These are phyloP conservation scores for Alloscopus bannaensis DNA, from an alignment of 2,888 invertebrate genomes.

Conservation along the genomic window DNA sequence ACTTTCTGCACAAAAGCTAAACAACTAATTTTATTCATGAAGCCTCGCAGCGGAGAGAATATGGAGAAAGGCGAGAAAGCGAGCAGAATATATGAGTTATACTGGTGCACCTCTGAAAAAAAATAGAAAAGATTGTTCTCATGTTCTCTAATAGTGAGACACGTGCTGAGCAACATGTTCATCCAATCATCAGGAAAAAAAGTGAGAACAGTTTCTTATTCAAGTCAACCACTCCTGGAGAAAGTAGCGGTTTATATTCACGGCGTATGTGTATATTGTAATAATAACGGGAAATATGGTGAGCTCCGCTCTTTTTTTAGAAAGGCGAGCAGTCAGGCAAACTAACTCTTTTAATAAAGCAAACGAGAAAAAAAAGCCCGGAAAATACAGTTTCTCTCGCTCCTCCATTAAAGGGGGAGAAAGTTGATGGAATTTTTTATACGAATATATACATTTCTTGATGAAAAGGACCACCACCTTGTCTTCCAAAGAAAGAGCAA, in stretches of 20 bases:
- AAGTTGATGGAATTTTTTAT: not conserved
- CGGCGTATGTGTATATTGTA: constrained; percentile 23
- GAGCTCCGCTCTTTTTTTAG: constrained; percentile 21
- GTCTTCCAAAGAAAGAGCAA: constrained; percentile 50
- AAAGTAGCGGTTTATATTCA: constrained; percentile 4
- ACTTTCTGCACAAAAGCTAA: constrained; percentile 41
- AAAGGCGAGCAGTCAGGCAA: constrained; percentile 49
- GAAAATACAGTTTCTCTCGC: not conserved
- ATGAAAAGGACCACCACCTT: constrained; percentile 42
- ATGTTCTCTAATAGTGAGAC: constrained; percentile 29
- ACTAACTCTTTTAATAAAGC: constrained; percentile 54
- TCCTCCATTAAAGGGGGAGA: no score
- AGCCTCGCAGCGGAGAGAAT: constrained; percentile 24
- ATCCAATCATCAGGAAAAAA: constrained; percentile 40
- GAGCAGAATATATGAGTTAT: constrained; percentile 8
- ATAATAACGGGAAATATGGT: constrained; percentile 46
- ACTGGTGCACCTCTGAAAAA: not conserved
- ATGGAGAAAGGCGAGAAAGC: constrained; percentile 26
- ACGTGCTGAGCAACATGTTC: constrained; percentile 55
- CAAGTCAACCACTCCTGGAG: constrained; percentile 48
- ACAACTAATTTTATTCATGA: constrained; percentile 60
- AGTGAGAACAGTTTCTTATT: constrained; percentile 28
- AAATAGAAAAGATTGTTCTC: constrained; percentile 8
- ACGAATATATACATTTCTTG: constrained; percentile 6
- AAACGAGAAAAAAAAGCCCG: constrained; percentile 23